Conservation (phyloP, 2,113 vertebrate species). For the Falcunculus frontatus region DNA sequence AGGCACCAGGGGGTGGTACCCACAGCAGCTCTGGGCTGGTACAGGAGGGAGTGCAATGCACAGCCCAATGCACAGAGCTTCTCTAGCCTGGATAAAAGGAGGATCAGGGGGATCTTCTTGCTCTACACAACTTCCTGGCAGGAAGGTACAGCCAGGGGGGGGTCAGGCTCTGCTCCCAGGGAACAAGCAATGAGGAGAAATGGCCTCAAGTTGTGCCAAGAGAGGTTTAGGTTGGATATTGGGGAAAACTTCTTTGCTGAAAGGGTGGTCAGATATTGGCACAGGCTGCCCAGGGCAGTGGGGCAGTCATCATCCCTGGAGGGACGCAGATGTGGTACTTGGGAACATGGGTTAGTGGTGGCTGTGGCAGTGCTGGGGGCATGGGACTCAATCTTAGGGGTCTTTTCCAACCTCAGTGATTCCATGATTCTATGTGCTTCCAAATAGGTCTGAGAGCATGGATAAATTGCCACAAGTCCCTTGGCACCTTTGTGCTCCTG, state of each 20-base stretch:
- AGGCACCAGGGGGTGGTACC: not conserved
- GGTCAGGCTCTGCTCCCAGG: not conserved
- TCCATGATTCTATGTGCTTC: not conserved
- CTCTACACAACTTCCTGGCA: not conserved
- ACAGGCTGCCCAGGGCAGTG: not conserved
- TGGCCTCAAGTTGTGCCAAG: not conserved
- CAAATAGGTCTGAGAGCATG: not conserved
- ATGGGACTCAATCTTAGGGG: not conserved
- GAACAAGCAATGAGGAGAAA: not conserved
- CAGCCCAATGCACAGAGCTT: not conserved
- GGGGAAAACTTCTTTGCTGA: not conserved
- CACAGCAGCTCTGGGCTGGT: not conserved
- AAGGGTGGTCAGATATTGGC: not conserved
- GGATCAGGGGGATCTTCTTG: not conserved
- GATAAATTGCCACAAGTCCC: fast-evolving
- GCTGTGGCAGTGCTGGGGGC: not conserved
- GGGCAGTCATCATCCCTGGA: not conserved
- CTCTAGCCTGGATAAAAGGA: not conserved
- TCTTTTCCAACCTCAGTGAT: not conserved
- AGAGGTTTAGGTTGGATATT: not conserved
- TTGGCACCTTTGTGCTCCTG: not conserved
- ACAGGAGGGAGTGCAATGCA: too few species aligned
- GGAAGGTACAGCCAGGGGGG: not conserved
- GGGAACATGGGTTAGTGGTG: not conserved
- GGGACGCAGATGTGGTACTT: not conserved